phyloP scores from a whole-genome alignment of 1,140 invertebrate species.

The Hermetia illucens region DNA sequence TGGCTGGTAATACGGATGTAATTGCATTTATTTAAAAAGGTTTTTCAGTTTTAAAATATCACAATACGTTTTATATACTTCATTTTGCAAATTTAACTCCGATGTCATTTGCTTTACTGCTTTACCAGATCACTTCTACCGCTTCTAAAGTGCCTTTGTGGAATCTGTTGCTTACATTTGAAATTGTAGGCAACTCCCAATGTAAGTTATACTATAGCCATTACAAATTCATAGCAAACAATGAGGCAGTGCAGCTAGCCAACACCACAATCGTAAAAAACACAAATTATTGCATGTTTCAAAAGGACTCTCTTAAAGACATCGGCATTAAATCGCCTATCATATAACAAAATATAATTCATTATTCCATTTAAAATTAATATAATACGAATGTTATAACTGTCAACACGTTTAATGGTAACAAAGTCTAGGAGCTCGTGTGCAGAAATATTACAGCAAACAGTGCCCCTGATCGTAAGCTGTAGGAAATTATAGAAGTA shows the following conservation, averaged over 20 bases:
- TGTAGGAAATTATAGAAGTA: slow-evolving; percentile 5
- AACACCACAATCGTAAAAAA: too few relatives aligned
- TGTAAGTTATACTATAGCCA: too few relatives aligned
- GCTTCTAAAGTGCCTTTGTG: too few relatives aligned
- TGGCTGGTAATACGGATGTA: background rate
- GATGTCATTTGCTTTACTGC: too few relatives aligned
- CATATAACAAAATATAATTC: slow-evolving; percentile 4
- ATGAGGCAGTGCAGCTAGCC: too few relatives aligned
- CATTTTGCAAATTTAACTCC: background rate
- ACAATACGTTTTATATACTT: background rate
- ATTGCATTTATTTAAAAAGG: background rate
- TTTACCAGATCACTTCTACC: too few relatives aligned
- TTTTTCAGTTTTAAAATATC: slow-evolving; percentile 2
- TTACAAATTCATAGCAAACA: too few relatives aligned
- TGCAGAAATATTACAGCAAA: slow-evolving; percentile 6
- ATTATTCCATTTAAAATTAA: slow-evolving; percentile 3
- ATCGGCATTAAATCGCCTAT: background rate
- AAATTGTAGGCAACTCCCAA: too few relatives aligned
- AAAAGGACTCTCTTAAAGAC: background rate
- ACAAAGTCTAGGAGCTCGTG: slow-evolving; percentile 4
- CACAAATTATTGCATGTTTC: too few relatives aligned
- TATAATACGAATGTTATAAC: slow-evolving; percentile 2
- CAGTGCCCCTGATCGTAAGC: slow-evolving; percentile 6
- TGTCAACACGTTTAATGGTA: background rate
- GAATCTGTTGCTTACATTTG: too few relatives aligned